Conservation (phyloP, 1,140 invertebrate genomes). For the Pemphigus obesinymphae region DNA sequence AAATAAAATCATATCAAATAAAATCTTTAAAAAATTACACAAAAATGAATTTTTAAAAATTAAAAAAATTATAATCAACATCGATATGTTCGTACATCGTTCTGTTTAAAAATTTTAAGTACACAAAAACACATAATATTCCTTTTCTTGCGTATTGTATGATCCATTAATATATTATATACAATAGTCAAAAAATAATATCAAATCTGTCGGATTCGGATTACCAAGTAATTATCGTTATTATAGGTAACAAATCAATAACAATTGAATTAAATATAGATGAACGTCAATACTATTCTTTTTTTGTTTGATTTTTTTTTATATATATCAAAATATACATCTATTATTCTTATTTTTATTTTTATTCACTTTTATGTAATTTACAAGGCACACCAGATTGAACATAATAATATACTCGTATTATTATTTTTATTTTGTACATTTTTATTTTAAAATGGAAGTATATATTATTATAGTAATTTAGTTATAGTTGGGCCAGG, state of each 20-base stretch:
- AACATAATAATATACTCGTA: slow-evolving; percentile 35
- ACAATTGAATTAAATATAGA: slow-evolving; percentile 32
- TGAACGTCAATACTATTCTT: slow-evolving; percentile 29
- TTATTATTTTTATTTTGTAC: slow-evolving; percentile 19
- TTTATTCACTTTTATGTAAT: slow-evolving; percentile 35
- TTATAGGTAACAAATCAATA: slow-evolving; percentile 30
- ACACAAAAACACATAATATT: slow-evolving; percentile 13
- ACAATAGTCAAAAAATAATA: slow-evolving; percentile 34
- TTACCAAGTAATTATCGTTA: slow-evolving; percentile 1
- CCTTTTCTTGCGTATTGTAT: background rate
- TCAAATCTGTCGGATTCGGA: slow-evolving; percentile 9
- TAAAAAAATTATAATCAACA: slow-evolving; percentile 14
- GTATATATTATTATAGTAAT: slow-evolving; percentile 10
- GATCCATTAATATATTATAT: slow-evolving; percentile 3
- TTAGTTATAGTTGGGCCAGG: background rate
- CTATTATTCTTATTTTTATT: slow-evolving; percentile 23
- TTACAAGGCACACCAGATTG: slow-evolving; percentile 42
- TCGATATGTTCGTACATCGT: slow-evolving; percentile 36
- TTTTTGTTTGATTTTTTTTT: slow-evolving; percentile 21
- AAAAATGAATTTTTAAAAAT: background rate
- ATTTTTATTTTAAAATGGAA: background rate
- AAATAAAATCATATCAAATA: slow-evolving; percentile 2
- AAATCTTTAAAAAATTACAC: slow-evolving; percentile 23
- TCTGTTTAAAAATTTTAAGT: slow-evolving; percentile 31
- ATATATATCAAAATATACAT: slow-evolving; percentile 41